Evolutionary conservation across 2,113 vertebrate species (phyloP), one percentile per base, ranked within the genome.

Genomic region (Halichoeres trimaculatus): DNA sequence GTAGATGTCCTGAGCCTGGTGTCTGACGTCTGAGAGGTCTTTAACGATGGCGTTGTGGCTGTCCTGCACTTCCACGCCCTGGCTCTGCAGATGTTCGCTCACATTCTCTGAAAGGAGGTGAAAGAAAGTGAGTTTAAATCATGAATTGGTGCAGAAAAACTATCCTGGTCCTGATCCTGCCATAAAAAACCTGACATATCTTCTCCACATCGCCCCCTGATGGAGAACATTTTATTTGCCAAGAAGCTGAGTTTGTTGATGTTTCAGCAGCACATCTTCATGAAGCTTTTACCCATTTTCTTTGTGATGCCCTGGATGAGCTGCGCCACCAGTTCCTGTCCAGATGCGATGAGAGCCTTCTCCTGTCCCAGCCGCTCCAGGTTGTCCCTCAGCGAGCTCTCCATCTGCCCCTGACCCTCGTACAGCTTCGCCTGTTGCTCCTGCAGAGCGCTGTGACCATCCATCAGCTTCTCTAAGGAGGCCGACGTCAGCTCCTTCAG

Each of bases 251-350:
- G n/a, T n/a, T n/a, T 13, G 9, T 10, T 40, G 38, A 11, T 13
- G 38, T 40, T 40, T 40, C 2, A 2, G 12, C 12, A 11, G 17
- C 17, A 2, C 7, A 14, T 17, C 7, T 5, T 8, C 45, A 9
- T 47, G 7, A n/a, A 17, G 6, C 45, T 34, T 87, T 86, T 65
- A 95, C 95, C 95, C 92, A 96, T 95, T 58, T 72, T 90, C 52
- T 79, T 76, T 0, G 86, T 41, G 8, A 95, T 91, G 74, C 93
- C 92, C 68, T 94, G 90, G 40, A 94, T 72, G 30, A 96, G 84
- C 76, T 93, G 86, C 0, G 91, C 92, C 13, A 95, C 91, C 74
- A 89, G 74, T 57, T 89, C 79, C 41, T 93, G 94, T 65, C 93
- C 85, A 0, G 90, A 87, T 35, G 94, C 76, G 0, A 93, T 82